Evolutionary conservation across 2,797 vertebrate genomes (phyloP), one percentile per base, ranked within the genome.

Genomic region (Craterocephalus amniculus): DNA sequence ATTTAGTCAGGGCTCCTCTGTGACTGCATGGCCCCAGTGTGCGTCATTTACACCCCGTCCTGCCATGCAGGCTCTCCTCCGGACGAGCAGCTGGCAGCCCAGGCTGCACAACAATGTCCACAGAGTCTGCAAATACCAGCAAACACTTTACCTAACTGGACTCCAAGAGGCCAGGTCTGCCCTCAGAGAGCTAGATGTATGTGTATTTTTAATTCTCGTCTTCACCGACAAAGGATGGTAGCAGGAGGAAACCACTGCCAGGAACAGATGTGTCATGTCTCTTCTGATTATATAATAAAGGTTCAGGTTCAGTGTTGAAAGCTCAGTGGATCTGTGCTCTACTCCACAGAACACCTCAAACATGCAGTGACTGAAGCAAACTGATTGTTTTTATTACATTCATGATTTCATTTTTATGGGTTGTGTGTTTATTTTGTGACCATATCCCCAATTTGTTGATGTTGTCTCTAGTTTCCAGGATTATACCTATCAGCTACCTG

Each of bases 1-100:
- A 97, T 99, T 98, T 99, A 97, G 97, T 92, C 96, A 96, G 95
- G 90, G 91, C 89, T 93, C 93, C 91, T 94, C 94, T 93, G 94
- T 95, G 94, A 95, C 95, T 72, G 85, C 87, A 76, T 67, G 80
- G 88, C 83, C 90, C 82, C 76, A 79, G 82, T 75, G 78, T 94
- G 93, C 91, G 94, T 96, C 95, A 96, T 92, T 95, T 95, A 93
- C 95, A 95, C 94, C 93, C 88, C 58, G 85, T 83, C 82, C 78
- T 81, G 88, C 92, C 90, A 73, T 67, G 81, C 81, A 60, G 89
- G 79, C 87, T 74, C 74, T 83, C 76, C 72, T 69, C 81, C 75
- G 74, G 76, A 84, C 70, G 56, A 66, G 81, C 72, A 48, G 54
- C 78, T 71, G 76, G 76, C 80, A 34, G 70, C 69, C 57, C 72